Evolutionary conservation across 2,888 invertebrate species (phyloP).

Genomic region (Drosophila basisetae): DNA sequence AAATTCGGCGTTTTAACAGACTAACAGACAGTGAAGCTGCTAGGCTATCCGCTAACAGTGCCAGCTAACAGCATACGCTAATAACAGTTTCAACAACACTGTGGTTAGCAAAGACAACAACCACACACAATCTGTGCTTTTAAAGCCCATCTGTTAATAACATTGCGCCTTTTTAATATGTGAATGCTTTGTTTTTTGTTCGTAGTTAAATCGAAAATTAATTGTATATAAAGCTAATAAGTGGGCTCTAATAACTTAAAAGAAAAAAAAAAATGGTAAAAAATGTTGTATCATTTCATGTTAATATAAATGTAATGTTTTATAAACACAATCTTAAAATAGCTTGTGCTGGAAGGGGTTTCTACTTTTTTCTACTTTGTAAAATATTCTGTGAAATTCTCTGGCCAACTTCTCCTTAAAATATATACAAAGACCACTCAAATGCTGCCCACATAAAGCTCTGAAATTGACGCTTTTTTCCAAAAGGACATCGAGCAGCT

Average conservation of each 20-base stretch:
- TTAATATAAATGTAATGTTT: not conserved
- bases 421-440: conserved; percentile 36
- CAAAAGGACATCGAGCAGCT: conserved; percentile 49
- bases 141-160: conserved; percentile 1
- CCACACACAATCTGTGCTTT: conserved; percentile 38
- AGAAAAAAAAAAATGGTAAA: not conserved
- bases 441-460: conserved; percentile 13
- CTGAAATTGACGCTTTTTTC: conserved; percentile 18
- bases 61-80: conserved; percentile 7
- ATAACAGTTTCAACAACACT: conserved; percentile 42
- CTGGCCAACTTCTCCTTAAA: not conserved
- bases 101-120: conserved; percentile 48
- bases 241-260: not conserved
- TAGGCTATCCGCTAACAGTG: not conserved
- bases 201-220: not conserved
- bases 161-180: not conserved
- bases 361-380: not conserved
- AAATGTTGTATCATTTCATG: not conserved
- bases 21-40: not conserved
- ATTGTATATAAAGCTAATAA: not conserved
- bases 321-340: not conserved
- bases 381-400: not conserved
- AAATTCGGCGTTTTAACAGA: not conserved
- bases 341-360: not conserved
- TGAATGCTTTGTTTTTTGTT: not conserved